Evolutionary conservation across 2,797 vertebrate genomes (phyloP).

Genomic region (Otus scops): DNA sequence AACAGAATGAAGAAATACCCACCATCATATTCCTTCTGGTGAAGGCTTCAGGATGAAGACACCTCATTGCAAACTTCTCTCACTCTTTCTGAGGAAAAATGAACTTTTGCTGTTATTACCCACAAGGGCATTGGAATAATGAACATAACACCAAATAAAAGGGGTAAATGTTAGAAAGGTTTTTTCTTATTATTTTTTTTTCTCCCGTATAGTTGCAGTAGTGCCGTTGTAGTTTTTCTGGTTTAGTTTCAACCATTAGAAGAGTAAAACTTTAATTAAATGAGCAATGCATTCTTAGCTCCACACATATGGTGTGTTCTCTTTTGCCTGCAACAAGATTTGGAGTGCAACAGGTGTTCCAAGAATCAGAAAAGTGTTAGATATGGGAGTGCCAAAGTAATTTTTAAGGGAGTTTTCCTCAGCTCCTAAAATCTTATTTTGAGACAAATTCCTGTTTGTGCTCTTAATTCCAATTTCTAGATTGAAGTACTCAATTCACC

Average conservation of each 20-base stretch:
- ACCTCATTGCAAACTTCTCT: neutral
- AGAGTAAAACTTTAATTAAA: neutral
- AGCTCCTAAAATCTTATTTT: neutral
- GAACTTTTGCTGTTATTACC: neutral
- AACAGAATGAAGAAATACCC: neutral
- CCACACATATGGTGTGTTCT: neutral
- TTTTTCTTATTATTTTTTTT: neutral
- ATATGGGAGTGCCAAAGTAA: neutral
- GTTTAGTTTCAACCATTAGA: neutral
- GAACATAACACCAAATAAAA: neutral
- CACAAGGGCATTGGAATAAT: neutral
- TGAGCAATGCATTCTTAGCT: neutral
- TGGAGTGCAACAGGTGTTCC: neutral
- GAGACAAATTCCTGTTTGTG: neutral
- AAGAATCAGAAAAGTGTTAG: neutral
- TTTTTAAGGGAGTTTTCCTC: neutral
- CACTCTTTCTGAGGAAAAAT: neutral
- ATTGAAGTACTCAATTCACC: neutral
- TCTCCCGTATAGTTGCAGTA: neutral
- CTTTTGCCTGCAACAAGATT: neutral
- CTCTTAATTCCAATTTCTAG: neutral
- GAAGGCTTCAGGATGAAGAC: neutral
- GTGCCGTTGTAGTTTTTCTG: neutral
- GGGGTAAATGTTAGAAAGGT: neutral
- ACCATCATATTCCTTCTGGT: neutral